phyloP scores from a whole-genome alignment of 2,888 invertebrate species.

The Lithodes maja region DNA sequence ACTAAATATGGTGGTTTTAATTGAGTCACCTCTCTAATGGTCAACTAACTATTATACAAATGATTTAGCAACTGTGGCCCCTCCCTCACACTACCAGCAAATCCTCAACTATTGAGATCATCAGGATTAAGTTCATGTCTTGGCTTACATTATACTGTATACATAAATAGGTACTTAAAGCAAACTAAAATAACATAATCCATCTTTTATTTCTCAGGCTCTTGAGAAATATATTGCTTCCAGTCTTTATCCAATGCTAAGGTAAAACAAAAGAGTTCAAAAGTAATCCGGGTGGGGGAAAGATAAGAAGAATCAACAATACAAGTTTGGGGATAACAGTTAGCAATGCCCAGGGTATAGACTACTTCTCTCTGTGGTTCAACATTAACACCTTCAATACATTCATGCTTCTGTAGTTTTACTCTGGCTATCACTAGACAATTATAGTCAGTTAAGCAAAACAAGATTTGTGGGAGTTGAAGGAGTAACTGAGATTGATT shows the following conservation, averaged over 20 bases:
- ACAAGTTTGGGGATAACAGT: neutral
- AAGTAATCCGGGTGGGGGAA: neutral
- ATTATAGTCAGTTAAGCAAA: too few relatives aligned
- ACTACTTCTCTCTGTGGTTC: neutral
- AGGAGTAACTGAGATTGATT: too few relatives aligned
- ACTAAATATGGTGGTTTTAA: conserved; percentile 43
- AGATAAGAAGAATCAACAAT: neutral
- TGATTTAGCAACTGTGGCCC: conserved; percentile 47
- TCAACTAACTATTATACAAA: conserved; percentile 66
- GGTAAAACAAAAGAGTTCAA: neutral
- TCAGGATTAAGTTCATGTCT: conserved; percentile 8
- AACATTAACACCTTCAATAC: too few relatives aligned
- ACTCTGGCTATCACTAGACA: too few relatives aligned
- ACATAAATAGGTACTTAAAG: conserved; percentile 10
- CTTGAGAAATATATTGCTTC: conserved; percentile 9
- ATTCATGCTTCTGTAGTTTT: too few relatives aligned
- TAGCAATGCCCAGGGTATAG: neutral
- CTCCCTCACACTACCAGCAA: conserved; percentile 45
- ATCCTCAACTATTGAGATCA: conserved; percentile 4
- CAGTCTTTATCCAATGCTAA: neutral
- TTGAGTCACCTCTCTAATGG: conserved; percentile 62
- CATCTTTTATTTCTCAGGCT: neutral
- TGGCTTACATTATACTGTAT: neutral
- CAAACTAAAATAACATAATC: conserved; percentile 10
- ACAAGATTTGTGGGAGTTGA: too few relatives aligned